Conservation (phyloP, 2,797 vertebrate species). For the Oreochromis mossambicus region DNA sequence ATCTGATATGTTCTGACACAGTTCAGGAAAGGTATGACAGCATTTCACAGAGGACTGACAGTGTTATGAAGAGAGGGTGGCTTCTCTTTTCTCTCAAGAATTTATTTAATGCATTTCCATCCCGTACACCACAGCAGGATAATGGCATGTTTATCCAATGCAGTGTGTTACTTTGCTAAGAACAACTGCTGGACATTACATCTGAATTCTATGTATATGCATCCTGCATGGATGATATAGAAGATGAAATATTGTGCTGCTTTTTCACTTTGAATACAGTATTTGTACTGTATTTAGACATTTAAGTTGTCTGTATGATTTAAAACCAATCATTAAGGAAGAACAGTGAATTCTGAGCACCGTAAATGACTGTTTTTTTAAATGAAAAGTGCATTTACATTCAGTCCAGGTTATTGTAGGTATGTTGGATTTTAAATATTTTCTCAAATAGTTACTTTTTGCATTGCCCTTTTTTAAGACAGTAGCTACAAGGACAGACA, state of each 20-base stretch:
- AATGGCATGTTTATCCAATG: not conserved
- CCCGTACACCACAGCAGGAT: not conserved
- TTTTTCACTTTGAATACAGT: not conserved
- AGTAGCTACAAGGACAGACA: not conserved
- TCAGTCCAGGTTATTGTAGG: not conserved
- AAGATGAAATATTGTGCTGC: not conserved
- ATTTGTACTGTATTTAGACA: not conserved
- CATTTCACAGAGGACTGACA: not conserved
- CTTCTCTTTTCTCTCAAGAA: not conserved
- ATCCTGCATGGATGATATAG: not conserved
- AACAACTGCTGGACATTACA: not conserved
- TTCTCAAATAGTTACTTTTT: not conserved
- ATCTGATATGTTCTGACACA: constrained; percentile 9
- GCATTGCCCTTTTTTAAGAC: not conserved
- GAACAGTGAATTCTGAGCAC: not conserved
- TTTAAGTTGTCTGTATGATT: not conserved
- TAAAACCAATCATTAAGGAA: not conserved
- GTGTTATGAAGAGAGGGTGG: not conserved
- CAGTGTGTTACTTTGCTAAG: not conserved
- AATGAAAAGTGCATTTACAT: not conserved
- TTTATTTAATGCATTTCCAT: not conserved
- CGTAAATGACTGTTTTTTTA: not conserved
- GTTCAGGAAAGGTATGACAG: not conserved
- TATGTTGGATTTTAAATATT: not conserved
- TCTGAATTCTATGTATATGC: not conserved